Evolutionary conservation across 2,888 invertebrate species (phyloP).

Genomic region (Melieria picta): DNA sequence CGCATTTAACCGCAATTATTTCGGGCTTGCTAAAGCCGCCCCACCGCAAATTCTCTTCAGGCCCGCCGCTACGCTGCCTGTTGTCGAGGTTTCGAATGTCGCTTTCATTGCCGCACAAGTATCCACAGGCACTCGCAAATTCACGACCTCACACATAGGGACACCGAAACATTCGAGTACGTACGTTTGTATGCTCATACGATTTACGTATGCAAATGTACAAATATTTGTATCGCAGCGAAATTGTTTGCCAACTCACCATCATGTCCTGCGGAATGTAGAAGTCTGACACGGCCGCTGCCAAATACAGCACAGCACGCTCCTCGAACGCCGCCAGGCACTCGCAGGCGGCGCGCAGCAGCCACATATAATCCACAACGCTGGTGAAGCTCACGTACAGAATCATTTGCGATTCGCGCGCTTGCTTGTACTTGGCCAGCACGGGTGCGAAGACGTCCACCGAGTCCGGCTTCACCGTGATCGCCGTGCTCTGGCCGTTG

Average conservation of each 20-base stretch:
- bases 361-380: constrained; percentile 92
- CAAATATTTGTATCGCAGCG: too few relatives aligned
- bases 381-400: constrained; percentile 84
- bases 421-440: constrained; percentile 81
- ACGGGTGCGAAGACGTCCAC: constrained; percentile 78
- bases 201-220: too few relatives aligned
- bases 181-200: neutral
- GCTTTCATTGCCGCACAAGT: neutral
- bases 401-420: constrained; percentile 78
- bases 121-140: neutral
- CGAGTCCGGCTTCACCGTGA: constrained; percentile 78
- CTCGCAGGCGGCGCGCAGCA: constrained; percentile 84
- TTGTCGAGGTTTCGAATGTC: too few relatives aligned
- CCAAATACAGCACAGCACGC: constrained; percentile 87
- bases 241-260: constrained; percentile 69
- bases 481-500: constrained; percentile 72
- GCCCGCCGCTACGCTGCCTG: too few relatives aligned
- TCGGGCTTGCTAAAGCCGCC: too few relatives aligned
- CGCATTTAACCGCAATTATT: too few relatives aligned
- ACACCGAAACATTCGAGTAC: neutral
- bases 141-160: neutral
- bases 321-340: constrained; percentile 75
- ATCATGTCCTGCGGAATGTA: constrained; percentile 93
- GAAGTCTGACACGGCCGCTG: constrained; percentile 99
- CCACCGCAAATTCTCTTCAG: too few relatives aligned